Conservation (phyloP, 1,140 invertebrate genomes). For the Cydia strobilella region DNA sequence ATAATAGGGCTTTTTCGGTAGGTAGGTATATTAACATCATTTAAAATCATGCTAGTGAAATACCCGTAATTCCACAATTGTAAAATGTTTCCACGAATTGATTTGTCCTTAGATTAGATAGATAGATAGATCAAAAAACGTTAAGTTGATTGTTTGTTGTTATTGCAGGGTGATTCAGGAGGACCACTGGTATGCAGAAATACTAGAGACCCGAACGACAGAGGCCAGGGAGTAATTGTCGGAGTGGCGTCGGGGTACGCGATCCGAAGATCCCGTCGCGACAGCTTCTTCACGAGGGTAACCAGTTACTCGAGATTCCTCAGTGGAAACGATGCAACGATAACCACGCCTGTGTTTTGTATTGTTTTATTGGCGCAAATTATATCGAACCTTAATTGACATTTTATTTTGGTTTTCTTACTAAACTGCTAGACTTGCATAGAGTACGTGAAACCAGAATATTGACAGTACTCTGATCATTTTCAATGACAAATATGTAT, state of each 20-base stretch:
- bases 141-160: not conserved
- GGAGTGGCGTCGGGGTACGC: slow-evolving; percentile 54
- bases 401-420: not conserved
- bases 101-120: too few relatives aligned
- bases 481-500: too few relatives aligned
- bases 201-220: slow-evolving; percentile 56
- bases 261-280: not conserved
- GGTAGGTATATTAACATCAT: too few relatives aligned
- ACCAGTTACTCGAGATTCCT: slow-evolving; percentile 39
- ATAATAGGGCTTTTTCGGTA: too few relatives aligned
- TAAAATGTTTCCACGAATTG: too few relatives aligned
- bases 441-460: too few relatives aligned
- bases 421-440: too few relatives aligned
- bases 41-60: too few relatives aligned
- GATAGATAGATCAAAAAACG: too few relatives aligned
- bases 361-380: not conserved
- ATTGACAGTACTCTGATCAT: too few relatives aligned
- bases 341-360: not conserved
- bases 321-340: not conserved
- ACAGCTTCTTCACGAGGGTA: slow-evolving; percentile 60
- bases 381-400: not conserved
- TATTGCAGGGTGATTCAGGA: slow-evolving; percentile 62
- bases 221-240: slow-evolving; percentile 50
- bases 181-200: slow-evolving; percentile 58
- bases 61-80: too few relatives aligned